Percentiles rank a stretch among this genome's conserved stretches.
Evolutionary conservation across 1,140 invertebrate genomes (phyloP).

Genomic region (Magallana ariakensis): DNA sequence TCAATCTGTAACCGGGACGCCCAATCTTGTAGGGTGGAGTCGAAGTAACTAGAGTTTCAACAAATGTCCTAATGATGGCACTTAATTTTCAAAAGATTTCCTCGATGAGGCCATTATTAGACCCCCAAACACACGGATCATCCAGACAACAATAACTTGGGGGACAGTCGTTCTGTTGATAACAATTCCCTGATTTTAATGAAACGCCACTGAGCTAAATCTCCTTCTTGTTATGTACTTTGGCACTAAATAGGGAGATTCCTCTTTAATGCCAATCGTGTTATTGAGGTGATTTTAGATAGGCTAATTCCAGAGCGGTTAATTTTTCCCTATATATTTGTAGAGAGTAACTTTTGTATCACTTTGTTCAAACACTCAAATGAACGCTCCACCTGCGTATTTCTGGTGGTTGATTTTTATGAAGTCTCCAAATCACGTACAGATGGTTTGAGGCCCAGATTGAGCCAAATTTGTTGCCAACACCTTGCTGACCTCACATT

Average conservation of each 20-base stretch:
- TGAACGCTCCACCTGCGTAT: constrained; percentile 13
- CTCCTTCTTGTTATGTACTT: background rate
- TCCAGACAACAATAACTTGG: background rate
- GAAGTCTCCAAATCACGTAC: constrained; percentile 30
- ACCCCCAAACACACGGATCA: constrained; percentile 2
- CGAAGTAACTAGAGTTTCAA: background rate
- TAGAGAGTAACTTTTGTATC: constrained; percentile 27
- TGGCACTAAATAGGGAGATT: background rate
- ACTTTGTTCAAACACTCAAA: constrained; percentile 23
- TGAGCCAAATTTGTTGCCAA: background rate
- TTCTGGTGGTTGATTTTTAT: constrained; percentile 38
- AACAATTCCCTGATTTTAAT: constrained; percentile 23
- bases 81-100: constrained; percentile 16
- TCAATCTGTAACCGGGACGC: background rate
- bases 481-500: constrained; percentile 1
- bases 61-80: constrained; percentile 16
- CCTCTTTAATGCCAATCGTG: background rate
- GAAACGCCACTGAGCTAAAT: constrained; percentile 4
- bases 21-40: constrained; percentile 15
- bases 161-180: constrained; percentile 19
- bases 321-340: background rate
- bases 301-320: background rate
- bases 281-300: constrained; percentile 20
- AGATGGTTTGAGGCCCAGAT: background rate
- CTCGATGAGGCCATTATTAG: constrained; percentile 12